Percentiles rank a stretch among this genome's conserved stretches.
Conservation (phyloP, 2,797 vertebrate species). For the Propithecus perrieri region DNA sequence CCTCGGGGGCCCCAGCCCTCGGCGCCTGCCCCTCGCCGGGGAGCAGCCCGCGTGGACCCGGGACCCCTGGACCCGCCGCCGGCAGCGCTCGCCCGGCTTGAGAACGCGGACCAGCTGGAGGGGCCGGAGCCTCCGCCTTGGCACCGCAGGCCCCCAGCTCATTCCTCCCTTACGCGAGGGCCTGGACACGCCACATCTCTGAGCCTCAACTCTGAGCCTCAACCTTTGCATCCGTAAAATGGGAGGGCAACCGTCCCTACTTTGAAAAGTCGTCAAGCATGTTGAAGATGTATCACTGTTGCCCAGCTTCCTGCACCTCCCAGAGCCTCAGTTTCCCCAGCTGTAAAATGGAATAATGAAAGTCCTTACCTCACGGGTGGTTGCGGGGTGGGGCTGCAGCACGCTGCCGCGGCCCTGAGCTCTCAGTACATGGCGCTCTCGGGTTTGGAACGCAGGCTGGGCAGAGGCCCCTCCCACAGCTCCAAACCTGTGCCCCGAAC, state of each 20-base stretch:
- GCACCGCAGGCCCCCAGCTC: background rate
- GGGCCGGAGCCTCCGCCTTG: background rate
- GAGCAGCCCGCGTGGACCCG: background rate
- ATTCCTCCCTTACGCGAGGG: fast-evolving
- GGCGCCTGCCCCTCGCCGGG: fast-evolving
- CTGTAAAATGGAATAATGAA: background rate
- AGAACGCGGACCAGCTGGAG: background rate
- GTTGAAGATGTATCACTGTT: background rate
- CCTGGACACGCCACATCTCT: background rate
- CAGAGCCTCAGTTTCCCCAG: background rate
- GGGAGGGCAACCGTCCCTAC: background rate
- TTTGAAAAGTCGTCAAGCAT: background rate
- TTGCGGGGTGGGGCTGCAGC: background rate
- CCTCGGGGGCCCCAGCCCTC: background rate
- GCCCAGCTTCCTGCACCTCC: background rate
- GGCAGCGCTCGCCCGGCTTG: fast-evolving
- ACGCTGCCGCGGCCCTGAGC: background rate
- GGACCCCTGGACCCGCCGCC: fast-evolving
- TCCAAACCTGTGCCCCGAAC: background rate
- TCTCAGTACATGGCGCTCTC: background rate
- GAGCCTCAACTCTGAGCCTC: background rate
- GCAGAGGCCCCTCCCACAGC: background rate
- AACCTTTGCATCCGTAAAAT: background rate
- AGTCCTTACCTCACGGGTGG: background rate
- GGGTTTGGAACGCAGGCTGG: background rate